Evolutionary conservation across 2,113 vertebrate species (phyloP).

Genomic region (Glaucomys volans): DNA sequence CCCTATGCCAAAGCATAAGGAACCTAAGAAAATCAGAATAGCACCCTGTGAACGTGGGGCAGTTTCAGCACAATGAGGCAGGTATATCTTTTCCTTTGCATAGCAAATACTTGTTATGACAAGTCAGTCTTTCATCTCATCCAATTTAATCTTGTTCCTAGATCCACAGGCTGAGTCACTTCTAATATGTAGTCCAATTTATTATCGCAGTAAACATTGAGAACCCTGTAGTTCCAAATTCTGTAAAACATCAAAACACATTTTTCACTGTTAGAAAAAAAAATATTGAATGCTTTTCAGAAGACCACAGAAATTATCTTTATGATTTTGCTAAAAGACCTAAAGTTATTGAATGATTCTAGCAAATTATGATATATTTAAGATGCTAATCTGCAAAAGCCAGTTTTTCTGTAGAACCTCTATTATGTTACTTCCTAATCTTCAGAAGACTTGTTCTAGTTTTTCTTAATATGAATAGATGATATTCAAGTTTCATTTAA

Average conservation of each 20-base stretch:
- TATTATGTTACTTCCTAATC: not conserved
- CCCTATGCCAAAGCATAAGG: not conserved
- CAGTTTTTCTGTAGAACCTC: not conserved
- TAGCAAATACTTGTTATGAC: not conserved
- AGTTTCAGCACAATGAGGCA: not conserved
- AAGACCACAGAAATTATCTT: slow-evolving; percentile 11
- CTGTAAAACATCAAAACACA: slow-evolving; percentile 39
- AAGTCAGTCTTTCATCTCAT: slow-evolving; percentile 21
- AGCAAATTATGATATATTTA: not conserved
- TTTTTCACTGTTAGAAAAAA: slow-evolving; percentile 18
- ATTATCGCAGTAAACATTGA: not conserved
- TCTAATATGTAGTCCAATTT: slow-evolving; percentile 44
- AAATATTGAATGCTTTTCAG: slow-evolving; percentile 26
- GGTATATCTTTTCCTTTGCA: not conserved
- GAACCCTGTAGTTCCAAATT: not conserved
- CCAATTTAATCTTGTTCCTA: slow-evolving; percentile 57
- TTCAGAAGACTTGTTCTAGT: not conserved
- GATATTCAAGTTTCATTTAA: slow-evolving; percentile 40
- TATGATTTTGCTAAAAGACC: slow-evolving; percentile 17
- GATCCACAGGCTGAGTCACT: slow-evolving; percentile 27
- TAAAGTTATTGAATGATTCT: not conserved
- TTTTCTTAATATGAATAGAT: slow-evolving; percentile 31
- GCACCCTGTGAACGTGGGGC: not conserved
- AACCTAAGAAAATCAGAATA: not conserved
- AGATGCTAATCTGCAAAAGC: slow-evolving; percentile 3